Conservation (phyloP, 2,888 invertebrate genomes). For the Hipparchia semele region DNA sequence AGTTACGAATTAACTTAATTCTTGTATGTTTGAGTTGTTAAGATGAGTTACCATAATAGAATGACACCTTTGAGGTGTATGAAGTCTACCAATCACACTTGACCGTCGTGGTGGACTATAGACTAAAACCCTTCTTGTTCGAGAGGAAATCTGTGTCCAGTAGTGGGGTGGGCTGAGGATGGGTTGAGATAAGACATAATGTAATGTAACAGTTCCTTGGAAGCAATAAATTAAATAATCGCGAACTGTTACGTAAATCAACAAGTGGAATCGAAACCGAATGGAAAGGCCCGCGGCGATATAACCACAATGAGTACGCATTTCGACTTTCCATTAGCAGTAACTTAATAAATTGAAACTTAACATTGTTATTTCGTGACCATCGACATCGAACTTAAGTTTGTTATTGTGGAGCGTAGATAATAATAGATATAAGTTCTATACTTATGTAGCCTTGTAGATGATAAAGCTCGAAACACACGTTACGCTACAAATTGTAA, state of each 20-base stretch:
- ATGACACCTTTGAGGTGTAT: too few species aligned
- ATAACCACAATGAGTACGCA: constrained; percentile 61
- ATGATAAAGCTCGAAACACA: too few species aligned
- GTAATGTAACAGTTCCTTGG: constrained; percentile 24
- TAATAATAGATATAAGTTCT: background rate
- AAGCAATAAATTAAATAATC: constrained; percentile 40
- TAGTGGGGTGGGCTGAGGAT: too few species aligned
- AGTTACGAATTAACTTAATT: too few species aligned
- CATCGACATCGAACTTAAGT: constrained; percentile 21
- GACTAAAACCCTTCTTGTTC: too few species aligned
- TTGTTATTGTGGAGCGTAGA: constrained; percentile 11
- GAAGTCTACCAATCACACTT: too few species aligned
- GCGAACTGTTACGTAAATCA: constrained; percentile 46
- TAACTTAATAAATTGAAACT: constrained; percentile 62
- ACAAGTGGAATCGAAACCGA: constrained; percentile 49
- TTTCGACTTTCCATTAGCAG: constrained; percentile 72
- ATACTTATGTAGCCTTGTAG: background rate
- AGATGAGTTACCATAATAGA: too few species aligned
- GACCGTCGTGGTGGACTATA: too few species aligned
- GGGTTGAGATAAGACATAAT: too few species aligned
- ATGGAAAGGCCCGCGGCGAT: constrained; percentile 55
- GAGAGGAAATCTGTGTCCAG: too few species aligned
- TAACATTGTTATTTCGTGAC: constrained; percentile 40
- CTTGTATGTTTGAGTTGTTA: too few species aligned
- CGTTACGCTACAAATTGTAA: too few species aligned